Base-by-base conservation (phyloP, 1,140 invertebrate genomes). In the Diplogasteroides magnus region DNA sequence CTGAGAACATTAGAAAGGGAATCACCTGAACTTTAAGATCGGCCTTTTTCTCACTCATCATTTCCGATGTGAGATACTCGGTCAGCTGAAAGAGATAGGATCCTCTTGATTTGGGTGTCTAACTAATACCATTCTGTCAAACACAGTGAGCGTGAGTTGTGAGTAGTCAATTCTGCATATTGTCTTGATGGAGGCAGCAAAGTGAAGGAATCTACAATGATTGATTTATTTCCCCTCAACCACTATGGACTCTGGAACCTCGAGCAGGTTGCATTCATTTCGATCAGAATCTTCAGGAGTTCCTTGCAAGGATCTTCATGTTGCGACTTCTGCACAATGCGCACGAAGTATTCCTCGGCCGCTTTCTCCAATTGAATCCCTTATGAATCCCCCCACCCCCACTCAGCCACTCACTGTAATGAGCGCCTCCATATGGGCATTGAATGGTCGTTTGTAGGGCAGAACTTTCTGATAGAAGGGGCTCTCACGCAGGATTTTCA, bases 41-140 rank as follows among this genome's bases (percentile, higher is more conserved):
- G 32, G 61, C 69, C 26, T 74, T 71, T 60, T 75, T 77, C 67
- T 83, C 81, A 62, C 71, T 77, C 81, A 83, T 81, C 73, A 81
- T 67, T 62, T 81, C 78, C 11, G 75, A 76, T 26, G 72, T 69
- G 26, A 81, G 74, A 61, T 81, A 80, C 59, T 81, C 79, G 60
- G 66, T 67, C 2, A 80, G 62, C 78, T 79, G 61, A 64, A 76
- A 14, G 14, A 71, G 15, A 15, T 61, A 23, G 13, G 28, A n/a
- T 0, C 15, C 3, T 15, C 31, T 48, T 14, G 25, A 29, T 32
- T 23, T 3, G 31, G 11, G 31, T 13, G 0, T n/a, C 68, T n/a
- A 69, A 57, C 23, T n/a, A 31, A 28, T 29, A 78, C 78, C 68
- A 81, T 60, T 57, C 72, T 56, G 61, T 81, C 79, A 57, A 81